Conservation (phyloP, 2,888 invertebrate species). For the Dolichomitus sp. region DNA sequence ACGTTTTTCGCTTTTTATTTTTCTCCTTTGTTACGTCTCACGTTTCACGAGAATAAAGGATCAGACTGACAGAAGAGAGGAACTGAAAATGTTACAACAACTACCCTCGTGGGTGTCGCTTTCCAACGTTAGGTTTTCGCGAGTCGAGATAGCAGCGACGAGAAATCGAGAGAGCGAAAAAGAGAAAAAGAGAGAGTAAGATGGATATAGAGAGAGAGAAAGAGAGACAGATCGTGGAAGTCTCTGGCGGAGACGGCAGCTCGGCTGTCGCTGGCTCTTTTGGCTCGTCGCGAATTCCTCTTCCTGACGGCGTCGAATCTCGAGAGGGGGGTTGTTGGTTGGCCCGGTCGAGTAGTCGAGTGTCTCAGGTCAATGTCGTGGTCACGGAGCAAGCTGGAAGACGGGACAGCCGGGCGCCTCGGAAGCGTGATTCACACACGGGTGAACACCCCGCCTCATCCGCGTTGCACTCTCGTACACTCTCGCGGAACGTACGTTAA, state of each 20-base stretch:
- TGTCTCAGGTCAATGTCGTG: slow-evolving; percentile 76
- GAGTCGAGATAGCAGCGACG: slow-evolving; percentile 29
- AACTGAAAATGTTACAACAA: slow-evolving; percentile 31
- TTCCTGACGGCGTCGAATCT: not conserved
- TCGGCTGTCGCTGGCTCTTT: not conserved
- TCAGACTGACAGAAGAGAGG: slow-evolving; percentile 23
- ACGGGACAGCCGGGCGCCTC: slow-evolving; percentile 77
- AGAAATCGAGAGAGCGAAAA: slow-evolving; percentile 26
- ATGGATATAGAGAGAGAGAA: slow-evolving; percentile 17
- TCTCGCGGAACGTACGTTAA: not conserved
- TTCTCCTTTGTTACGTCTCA: slow-evolving; percentile 19
- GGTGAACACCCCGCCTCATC: slow-evolving; percentile 74
- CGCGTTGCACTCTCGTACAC: slow-evolving; percentile 13
- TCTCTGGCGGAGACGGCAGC: slow-evolving; percentile 11
- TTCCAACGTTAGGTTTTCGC: slow-evolving; percentile 31
- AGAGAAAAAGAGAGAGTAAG: not conserved
- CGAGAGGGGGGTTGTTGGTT: not conserved
- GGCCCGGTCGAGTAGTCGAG: slow-evolving; percentile 22
- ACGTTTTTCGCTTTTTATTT: slow-evolving; percentile 4
- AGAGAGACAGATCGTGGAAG: not conserved
- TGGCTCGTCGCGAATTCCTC: slow-evolving; percentile 24
- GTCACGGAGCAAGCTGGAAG: slow-evolving; percentile 68
- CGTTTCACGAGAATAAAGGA: slow-evolving; percentile 48
- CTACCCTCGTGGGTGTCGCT: slow-evolving; percentile 57
- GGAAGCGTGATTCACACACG: slow-evolving; percentile 82